A percentile compares a stretch with the other conserved stretches of the same genome.
These are phyloP conservation scores for Stomatorhinus ivindoensis DNA, from an alignment of 2,113 vertebrate species.

Conservation along the genomic window DNA sequence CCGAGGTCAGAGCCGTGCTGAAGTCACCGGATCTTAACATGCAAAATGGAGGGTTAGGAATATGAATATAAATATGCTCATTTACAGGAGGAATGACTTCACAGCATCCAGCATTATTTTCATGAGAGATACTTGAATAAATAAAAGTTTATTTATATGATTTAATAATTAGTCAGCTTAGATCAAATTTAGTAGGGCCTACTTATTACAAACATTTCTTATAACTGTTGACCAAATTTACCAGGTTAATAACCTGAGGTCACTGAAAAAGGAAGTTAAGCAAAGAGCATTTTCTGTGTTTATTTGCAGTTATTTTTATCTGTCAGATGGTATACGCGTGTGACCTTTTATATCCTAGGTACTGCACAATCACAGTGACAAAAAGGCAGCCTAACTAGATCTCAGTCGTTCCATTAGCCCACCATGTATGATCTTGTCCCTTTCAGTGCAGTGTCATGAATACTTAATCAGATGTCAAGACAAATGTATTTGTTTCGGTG, in stretches of 20 bases:
- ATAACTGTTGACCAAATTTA: not conserved
- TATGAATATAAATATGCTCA: constrained; percentile 21
- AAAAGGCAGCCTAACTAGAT: constrained; percentile 5
- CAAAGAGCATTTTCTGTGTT: not conserved
- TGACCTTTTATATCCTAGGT: not conserved
- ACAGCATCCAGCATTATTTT: not conserved
- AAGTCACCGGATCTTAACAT: constrained; percentile 39
- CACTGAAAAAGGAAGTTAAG: not conserved
- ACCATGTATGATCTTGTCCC: constrained; percentile 15
- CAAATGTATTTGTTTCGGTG: constrained; percentile 38
- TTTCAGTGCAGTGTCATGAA: constrained; percentile 32
- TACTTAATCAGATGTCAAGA: constrained; percentile 45
- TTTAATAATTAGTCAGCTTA: not conserved
- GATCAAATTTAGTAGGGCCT: not conserved
- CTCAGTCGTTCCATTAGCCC: not conserved
- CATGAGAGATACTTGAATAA: not conserved
- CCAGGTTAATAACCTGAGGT: not conserved
- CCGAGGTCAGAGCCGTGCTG: constrained; percentile 36
- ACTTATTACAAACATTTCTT: not conserved
- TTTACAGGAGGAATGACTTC: constrained; percentile 21
- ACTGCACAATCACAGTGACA: constrained; percentile 12
- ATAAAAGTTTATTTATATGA: not conserved
- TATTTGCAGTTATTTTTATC: not conserved
- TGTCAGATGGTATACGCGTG: not conserved
- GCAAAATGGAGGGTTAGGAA: not conserved